phyloP scores from a whole-genome alignment of 2,888 invertebrate genomes.

The Microdon myrmicae region DNA sequence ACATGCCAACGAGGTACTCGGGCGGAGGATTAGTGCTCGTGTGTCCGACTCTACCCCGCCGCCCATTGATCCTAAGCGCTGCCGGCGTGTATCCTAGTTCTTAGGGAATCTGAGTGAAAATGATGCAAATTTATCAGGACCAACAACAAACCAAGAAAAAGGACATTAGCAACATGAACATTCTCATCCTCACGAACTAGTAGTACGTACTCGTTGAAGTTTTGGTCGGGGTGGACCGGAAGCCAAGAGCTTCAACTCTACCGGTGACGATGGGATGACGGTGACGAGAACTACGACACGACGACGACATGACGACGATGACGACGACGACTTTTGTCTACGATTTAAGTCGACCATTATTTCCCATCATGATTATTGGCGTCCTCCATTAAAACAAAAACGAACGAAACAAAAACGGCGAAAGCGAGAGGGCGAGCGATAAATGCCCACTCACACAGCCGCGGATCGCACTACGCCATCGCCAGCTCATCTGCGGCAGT shows the following conservation, averaged over 20 bases:
- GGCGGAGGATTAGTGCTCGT: slow-evolving; percentile 27
- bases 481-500: background rate
- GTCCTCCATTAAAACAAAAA: slow-evolving; percentile 63
- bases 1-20: slow-evolving; percentile 47
- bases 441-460: slow-evolving; percentile 20
- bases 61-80: slow-evolving; percentile 2
- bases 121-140: slow-evolving; percentile 50
- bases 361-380: slow-evolving; percentile 60
- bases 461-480: slow-evolving; percentile 4
- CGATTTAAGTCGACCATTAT: slow-evolving; percentile 53
- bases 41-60: slow-evolving; percentile 4
- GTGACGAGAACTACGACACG: slow-evolving; percentile 1
- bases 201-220: too few species aligned
- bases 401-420: slow-evolving; percentile 23
- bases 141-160: slow-evolving; percentile 17
- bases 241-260: too few species aligned
- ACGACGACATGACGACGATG: slow-evolving; percentile 6
- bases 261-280: slow-evolving; percentile 22
- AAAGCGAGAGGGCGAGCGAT: slow-evolving; percentile 31
- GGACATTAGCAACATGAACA: slow-evolving; percentile 7
- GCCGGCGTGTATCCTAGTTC: slow-evolving; percentile 28
- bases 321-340: slow-evolving; percentile 50
- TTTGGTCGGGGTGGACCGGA: too few species aligned
- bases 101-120: slow-evolving; percentile 39
- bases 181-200: background rate